Base-by-base conservation (phyloP, 2,113 vertebrate genomes). In the Misgurnus mizolepis region DNA sequence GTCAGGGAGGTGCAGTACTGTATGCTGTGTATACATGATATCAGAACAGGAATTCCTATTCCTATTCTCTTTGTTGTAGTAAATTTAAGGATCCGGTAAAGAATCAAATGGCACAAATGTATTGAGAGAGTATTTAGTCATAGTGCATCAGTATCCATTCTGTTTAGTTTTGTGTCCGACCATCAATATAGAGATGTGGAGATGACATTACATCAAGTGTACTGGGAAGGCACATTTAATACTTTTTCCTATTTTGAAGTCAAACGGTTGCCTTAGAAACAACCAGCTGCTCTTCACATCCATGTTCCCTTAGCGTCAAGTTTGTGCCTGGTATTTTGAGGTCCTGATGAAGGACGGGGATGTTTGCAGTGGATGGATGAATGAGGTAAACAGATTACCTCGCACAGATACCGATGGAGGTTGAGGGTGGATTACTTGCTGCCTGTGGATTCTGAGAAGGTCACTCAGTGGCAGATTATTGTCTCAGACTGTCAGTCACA, bases 331-430 rank as follows among this genome's bases (percentile, higher is more conserved):
- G 3, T 27, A 45, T 58, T 56, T 72, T 50, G 39, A 41, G 50
- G 15, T 70, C 22, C n/a, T 7, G 17, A 56, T 40, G 41, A 60
- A 67, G 55, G n/a, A 53, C 2, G 60, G 27, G 17, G 73, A 58
- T 27, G 62, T 47, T 66, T 55, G 78, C 62, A 18, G 60, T 53
- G 80, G 17, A 3, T 77, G 14, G 72, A 41, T 10, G 41, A 12
- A 15, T n/a, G 34, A 76, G 50, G 72, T 75, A 83, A 92, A 86
- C 45, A 86, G 89, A 87, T 90, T 90, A 90, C 34, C 43, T 66
- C 53, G 86, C 45, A 88, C 61, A 89, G 83, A 75, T 79, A 27
- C 85, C 83, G 85, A 78, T 84, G 79, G 87, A 81, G 50, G 18
- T 22, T 68, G 53, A 56, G 61, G 60, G 11, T 11, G 45, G 67